Evolutionary conservation across 2,113 vertebrate species (phyloP), one percentile per base, ranked within the genome.

Genomic region (Callopanchax toddi): DNA sequence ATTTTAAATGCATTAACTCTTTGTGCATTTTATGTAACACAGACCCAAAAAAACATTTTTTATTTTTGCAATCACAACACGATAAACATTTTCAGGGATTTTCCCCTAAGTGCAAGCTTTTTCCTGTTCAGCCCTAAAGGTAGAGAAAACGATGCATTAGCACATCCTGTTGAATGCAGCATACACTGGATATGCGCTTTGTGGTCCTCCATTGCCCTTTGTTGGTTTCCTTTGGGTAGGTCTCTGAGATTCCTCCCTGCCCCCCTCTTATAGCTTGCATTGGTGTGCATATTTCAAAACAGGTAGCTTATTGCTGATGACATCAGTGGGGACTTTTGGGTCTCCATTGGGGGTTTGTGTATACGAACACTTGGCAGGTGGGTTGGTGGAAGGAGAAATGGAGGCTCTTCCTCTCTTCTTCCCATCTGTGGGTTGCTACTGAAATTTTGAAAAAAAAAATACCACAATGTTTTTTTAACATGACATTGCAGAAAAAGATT

Each of bases 141-240:
- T 67, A 66, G 67, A 76, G 57, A 86, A 71, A 85, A 77, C 21
- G 37, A 71, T 78, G 68, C 74, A 81, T 78, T 77, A 83, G 54
- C 59, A 88, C 82, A 84, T 87, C 86, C 86, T 88, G 84, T 88
- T 64, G 76, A 83, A 86, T n/a, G 79, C 67, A 67, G 71, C 76
- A 74, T 67, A 86, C 69, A 81, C 79, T 83, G 87, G 81, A 87
- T 87, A 61, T 46, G 70, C 50, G 52, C 76, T 59, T 81, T 89
- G 82, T 81, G 85, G 82, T 78, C 69, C 83, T 85, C 78, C 76
- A 78, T 87, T 85, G 83, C 81, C 76, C 79, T 87, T 86, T 90
- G 66, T 71, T 84, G 63, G 71, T 79, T 90, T 87, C 84, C 81
- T 87, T 79, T 85, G 75, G 79, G 81, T 78, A 78, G 68, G 76